Base-by-base conservation (phyloP, 1,140 invertebrate genomes). In the Zeugodacus cucurbitae region DNA sequence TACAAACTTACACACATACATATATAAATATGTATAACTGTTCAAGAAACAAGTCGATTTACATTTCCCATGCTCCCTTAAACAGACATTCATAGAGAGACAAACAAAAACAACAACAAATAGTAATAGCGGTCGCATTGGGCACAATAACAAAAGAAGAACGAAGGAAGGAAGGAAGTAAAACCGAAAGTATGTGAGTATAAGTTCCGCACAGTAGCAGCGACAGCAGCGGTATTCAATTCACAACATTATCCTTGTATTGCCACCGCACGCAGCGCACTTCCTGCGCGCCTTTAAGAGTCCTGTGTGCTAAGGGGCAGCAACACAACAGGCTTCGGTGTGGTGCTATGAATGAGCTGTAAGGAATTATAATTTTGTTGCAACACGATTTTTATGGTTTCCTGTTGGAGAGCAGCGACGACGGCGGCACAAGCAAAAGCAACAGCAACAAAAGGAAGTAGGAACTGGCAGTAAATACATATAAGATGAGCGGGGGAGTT, bases 341-440 rank as follows among this genome's bases (percentile, higher is more conserved):
- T 22, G 48, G 32, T 90, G 87, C 88, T 88, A 87, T 92, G 91
- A 92, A 92, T 91, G 91, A 92, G 92, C 91, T 90, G 89, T 90
- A 92, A 90, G 91, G 89, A 91, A 92, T 88, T 89, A 91, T 92
- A 90, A 91, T 91, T 90, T 64, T 82, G 89, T 86, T 86, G 87
- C 89, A 87, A 67, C 90, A 86, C 87, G 90, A 92, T 91, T 92
- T 92, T 88, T 92, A 92, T 91, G 91, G 91, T 89, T 92, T 92
- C 91, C 91, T 92, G 91, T 91, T 85, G 89, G 34, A 86, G 34
- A 86, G 22, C 8, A 10, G 74, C 41, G 41, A n/a, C 22, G 29
- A 20, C 8, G 22, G 74, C 41, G 41, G 41, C 22, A 48, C 41
- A 37, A 20, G 70, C 32, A 22, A 74, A n/a, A 34, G 34, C 34